phyloP scores from a whole-genome alignment of 2,797 vertebrate genomes.

The Myiothlypis coronata region DNA sequence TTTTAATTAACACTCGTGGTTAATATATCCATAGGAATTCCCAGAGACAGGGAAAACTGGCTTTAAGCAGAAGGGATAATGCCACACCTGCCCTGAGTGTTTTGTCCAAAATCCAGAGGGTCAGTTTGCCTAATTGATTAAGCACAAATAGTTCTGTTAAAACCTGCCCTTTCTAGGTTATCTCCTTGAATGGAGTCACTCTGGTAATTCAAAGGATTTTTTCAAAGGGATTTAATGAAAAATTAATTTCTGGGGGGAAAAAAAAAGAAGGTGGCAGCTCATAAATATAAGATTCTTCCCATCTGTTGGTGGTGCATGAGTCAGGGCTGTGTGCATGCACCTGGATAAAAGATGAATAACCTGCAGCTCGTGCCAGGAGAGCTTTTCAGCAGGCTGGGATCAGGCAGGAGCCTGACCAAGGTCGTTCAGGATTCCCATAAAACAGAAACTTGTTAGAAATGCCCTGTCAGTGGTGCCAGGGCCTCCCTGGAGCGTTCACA shows the following conservation, averaged over 20 bases:
- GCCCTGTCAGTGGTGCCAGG: background rate
- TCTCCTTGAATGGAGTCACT: background rate
- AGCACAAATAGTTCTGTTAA: background rate
- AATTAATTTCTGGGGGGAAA: background rate
- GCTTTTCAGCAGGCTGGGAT: background rate
- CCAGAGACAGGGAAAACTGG: background rate
- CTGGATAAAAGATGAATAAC: conserved; percentile 21
- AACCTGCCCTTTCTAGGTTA: background rate
- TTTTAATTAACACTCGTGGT: background rate
- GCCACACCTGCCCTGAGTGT: background rate
- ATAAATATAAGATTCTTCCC: conserved; percentile 52
- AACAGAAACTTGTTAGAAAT: background rate
- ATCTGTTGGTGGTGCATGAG: background rate
- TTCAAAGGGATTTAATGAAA: conserved; percentile 49
- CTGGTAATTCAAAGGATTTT: conserved; percentile 29
- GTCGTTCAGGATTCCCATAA: background rate
- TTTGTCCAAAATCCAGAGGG: background rate
- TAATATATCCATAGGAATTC: background rate
- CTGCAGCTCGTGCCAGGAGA: background rate
- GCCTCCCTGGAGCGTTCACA: background rate
- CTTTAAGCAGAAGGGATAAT: background rate
- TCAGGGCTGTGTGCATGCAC: background rate
- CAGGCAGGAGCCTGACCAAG: background rate
- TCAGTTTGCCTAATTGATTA: background rate
- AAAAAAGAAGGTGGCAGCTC: background rate